Conservation (phyloP, 2,888 invertebrate genomes). For the Drosophila cognata region DNA sequence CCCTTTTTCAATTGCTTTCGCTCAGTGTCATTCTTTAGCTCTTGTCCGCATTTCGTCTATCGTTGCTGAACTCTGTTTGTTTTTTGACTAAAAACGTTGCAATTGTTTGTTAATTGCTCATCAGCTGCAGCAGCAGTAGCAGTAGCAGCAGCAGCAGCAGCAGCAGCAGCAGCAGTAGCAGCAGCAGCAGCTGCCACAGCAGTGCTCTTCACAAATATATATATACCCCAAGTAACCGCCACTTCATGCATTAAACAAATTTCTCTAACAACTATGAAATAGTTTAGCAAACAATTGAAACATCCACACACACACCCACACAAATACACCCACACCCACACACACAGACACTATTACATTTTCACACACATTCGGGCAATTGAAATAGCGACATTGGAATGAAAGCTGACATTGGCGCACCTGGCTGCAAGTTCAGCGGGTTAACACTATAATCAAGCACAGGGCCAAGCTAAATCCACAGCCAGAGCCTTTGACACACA, state of each 20-base stretch:
- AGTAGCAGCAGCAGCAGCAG: conserved; percentile 2
- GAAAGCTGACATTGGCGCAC: conserved; percentile 56
- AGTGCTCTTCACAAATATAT: conserved; percentile 54
- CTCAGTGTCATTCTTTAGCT: conserved; percentile 30
- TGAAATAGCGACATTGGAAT: conserved; percentile 69
- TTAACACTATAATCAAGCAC: conserved; percentile 78
- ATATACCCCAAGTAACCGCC: conserved; percentile 70
- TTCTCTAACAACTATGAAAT: conserved; percentile 72
- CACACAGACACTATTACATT: background rate
- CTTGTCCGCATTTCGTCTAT: conserved; percentile 20
- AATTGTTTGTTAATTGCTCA: conserved; percentile 80
- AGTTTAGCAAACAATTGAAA: conserved; percentile 60
- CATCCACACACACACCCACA: conserved; percentile 7
- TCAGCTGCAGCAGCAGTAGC: conserved; percentile 44
- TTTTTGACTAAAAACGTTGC: conserved; percentile 63
- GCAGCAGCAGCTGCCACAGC: conserved; percentile 10
- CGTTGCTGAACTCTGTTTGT: conserved; percentile 52
- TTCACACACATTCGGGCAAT: conserved; percentile 43
- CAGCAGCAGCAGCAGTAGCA: conserved; percentile 43
- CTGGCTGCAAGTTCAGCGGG: conserved; percentile 74
- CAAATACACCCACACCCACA: background rate
- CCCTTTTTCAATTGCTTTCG: background rate
- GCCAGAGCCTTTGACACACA: conserved; percentile 44
- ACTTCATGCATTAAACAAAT: conserved; percentile 71
- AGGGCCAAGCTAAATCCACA: conserved; percentile 38